Evolutionary conservation across 2,888 invertebrate species (phyloP).

Genomic region (Parochlus steinenii): DNA sequence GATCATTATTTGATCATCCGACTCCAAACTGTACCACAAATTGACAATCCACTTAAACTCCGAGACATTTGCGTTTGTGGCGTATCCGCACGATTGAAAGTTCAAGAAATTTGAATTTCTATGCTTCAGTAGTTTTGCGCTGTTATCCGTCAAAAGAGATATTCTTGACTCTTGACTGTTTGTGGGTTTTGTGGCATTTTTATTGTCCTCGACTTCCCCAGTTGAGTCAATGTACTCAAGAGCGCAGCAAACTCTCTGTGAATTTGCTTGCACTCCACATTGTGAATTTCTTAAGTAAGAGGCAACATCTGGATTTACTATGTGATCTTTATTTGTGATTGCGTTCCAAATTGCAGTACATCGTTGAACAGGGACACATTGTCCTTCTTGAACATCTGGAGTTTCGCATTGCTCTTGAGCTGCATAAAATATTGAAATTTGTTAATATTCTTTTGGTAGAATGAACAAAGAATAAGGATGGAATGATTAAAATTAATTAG

Average conservation of each 20-base stretch:
- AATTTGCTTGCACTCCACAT: conserved; percentile 3
- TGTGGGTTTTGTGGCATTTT: no score
- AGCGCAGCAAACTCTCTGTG: conserved; percentile 8
- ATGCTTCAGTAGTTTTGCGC: no score
- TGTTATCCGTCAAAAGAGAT: no score
- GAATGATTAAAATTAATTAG: no score
- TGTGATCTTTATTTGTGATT: conserved; percentile 8
- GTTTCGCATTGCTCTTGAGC: conserved; percentile 10
- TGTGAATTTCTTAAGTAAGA: conserved; percentile 4
- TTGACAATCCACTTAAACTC: conserved; percentile 9
- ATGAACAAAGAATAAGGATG: no score
- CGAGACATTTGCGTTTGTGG: no score
- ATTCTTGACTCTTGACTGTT: no score
- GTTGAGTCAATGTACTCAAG: conserved; percentile 4
- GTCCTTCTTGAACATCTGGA: conserved; percentile 6
- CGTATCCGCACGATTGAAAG: no score
- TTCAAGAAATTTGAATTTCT: no score
- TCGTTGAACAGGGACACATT: conserved; percentile 6
- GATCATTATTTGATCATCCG: neutral
- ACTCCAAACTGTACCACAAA: conserved; percentile 3
- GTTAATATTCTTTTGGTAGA: no score
- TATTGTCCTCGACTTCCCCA: neutral
- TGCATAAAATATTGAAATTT: no score
- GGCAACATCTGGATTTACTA: conserved; percentile 5
- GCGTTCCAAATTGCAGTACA: conserved; percentile 10